phyloP scores from a whole-genome alignment of 1,140 invertebrate species.

The Sarcophaga bullata region DNA sequence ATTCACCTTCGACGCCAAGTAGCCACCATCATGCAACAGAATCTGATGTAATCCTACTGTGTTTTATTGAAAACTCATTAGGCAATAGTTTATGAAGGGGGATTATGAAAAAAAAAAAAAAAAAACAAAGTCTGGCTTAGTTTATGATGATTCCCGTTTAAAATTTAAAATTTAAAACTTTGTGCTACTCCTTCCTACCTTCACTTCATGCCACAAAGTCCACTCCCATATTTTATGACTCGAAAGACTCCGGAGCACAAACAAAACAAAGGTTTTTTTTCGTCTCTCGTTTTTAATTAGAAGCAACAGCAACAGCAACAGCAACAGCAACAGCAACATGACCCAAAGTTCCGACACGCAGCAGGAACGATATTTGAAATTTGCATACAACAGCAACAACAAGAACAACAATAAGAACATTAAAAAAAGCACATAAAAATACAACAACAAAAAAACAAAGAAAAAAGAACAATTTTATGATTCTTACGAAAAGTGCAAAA shows the following conservation, averaged over 20 bases:
- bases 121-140: no score
- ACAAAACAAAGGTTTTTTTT: neutral
- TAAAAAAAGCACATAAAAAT: neutral
- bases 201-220: neutral
- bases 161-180: no score
- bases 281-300: neutral
- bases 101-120: no score
- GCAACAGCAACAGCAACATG: neutral
- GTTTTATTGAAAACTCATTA: no score
- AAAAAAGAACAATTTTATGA: neutral
- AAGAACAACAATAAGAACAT: neutral
- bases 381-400: neutral
- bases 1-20: no score
- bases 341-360: neutral
- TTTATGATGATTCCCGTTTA: no score
- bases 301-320: neutral
- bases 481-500: no score
- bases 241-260: neutral
- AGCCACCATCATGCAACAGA: no score
- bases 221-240: neutral
- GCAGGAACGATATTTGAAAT: neutral
- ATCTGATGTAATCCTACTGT: no score
- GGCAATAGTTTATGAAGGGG: no score
- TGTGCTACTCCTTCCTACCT: no score
- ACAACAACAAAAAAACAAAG: neutral